Evolutionary conservation across 1,140 invertebrate genomes (phyloP), one percentile per base, ranked within the genome.

Genomic region (Gonatopus flavifemur): DNA sequence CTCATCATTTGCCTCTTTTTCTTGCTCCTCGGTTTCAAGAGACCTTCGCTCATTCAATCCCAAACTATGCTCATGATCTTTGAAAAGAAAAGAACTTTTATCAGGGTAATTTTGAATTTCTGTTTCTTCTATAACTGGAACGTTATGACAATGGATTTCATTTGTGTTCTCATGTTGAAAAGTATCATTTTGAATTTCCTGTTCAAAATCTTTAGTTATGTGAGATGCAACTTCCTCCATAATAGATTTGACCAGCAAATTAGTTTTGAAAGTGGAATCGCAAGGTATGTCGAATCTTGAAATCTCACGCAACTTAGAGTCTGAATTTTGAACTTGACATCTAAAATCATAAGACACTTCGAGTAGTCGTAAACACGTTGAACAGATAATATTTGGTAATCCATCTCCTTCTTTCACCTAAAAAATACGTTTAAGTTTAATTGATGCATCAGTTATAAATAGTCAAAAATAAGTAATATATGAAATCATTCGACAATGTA

Each of bases 281-380:
- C n/a, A 19, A 40, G 3, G 0, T 15, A 28, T 22, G 22, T 49
- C 49, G 0, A 54, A 19, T 18, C 57, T 46, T 3, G 64, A 21
- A 36, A 60, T 37, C 19, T 59, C 31, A 38, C 64, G 58, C 24
- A 72, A 57, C 48, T 67, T 70, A 21, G 47, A 33, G 51, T 80
- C 74, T 2, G 72, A 54, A 47, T 64, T 66, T 62, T 80, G 73
- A 47, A 77, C 77, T 46, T 76, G 73, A 33, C 68, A 59, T 59
- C 74, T 77, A 43, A 80, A 80, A 30, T 76, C 53, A 21, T 74
- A 78, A 0, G 74, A 74, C 9, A 75, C 49, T 36, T 77, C 69
- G 2, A 78, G 53, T 25, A 75, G 54, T 42, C 67, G 52, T 7
- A 70, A 52, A 55, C 78, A 80, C 25, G 63, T 58, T 20, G 54